Evolutionary conservation across 2,888 invertebrate genomes (phyloP).

Genomic region (Melieria picta): DNA sequence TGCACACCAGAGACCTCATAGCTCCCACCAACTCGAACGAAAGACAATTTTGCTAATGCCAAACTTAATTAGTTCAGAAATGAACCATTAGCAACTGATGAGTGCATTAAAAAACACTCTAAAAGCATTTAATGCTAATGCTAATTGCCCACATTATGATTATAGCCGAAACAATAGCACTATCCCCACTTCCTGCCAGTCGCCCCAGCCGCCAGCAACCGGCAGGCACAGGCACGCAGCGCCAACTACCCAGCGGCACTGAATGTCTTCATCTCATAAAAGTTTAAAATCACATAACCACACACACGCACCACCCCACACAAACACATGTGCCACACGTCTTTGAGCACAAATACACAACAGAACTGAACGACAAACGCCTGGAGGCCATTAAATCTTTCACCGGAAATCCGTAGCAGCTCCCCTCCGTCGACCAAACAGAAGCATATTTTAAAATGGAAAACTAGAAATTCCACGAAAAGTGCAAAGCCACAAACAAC

Average conservation of each 20-base stretch:
- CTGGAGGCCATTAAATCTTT: constrained; percentile 37
- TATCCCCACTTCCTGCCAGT: neutral
- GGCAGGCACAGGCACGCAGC: constrained; percentile 1
- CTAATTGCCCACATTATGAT: constrained; percentile 41
- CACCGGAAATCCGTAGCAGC: constrained; percentile 15
- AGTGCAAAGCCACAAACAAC: constrained; percentile 4
- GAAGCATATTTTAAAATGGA: constrained; percentile 5
- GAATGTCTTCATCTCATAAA: constrained; percentile 34
- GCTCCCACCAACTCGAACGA: too few species aligned
- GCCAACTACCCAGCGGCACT: constrained; percentile 28
- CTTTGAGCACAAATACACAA: neutral
- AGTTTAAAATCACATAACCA: constrained; percentile 29
- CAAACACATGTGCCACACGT: constrained; percentile 1
- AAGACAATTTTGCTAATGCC: neutral
- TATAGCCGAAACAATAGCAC: constrained; percentile 26
- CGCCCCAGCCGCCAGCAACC: neutral
- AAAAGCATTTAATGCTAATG: constrained; percentile 33
- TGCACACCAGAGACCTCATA: too few species aligned
- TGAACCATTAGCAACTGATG: constrained; percentile 23
- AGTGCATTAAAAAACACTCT: neutral
- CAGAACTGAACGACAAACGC: constrained; percentile 26
- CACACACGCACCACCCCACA: constrained; percentile 16
- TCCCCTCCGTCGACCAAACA: neutral
- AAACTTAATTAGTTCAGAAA: constrained; percentile 27
- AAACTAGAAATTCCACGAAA: constrained; percentile 6